Conservation (phyloP, 2,113 vertebrate species). For the Gavia stellata region DNA sequence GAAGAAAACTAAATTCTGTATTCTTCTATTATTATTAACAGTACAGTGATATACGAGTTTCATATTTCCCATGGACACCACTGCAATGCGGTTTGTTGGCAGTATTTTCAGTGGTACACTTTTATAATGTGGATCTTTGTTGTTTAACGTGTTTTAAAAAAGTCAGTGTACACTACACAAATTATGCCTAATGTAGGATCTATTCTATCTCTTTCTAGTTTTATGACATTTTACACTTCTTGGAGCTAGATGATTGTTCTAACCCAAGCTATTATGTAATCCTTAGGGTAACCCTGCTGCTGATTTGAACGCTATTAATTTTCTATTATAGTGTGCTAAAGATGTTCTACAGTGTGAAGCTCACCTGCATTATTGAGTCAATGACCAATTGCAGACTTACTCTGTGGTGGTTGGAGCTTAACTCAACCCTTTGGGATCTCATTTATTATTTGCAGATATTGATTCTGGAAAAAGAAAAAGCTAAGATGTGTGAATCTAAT, state of each 20-base stretch:
- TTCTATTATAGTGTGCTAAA: conserved; percentile 93
- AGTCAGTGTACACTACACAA: conserved; percentile 46
- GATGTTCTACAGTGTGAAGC: conserved; percentile 84
- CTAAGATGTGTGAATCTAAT: conserved; percentile 81
- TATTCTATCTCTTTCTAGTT: conserved; percentile 49
- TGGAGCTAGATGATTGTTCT: conserved; percentile 82
- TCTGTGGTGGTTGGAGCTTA: conserved; percentile 82
- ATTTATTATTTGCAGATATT: conserved; percentile 99
- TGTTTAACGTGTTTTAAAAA: conserved; percentile 18
- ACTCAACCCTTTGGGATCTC: conserved; percentile 89
- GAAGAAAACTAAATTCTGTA: neutral
- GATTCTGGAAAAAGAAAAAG: conserved; percentile 85
- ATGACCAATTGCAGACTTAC: conserved; percentile 87
- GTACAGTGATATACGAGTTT: conserved; percentile 22
- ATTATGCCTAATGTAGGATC: conserved; percentile 43
- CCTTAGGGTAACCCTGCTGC: conserved; percentile 86
- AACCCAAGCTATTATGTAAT: conserved; percentile 87
- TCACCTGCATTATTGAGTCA: conserved; percentile 93
- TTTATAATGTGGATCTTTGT: conserved; percentile 32
- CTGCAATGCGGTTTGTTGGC: conserved; percentile 54
- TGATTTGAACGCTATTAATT: conserved; percentile 96
- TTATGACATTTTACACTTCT: conserved; percentile 80
- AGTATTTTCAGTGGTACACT: conserved; percentile 9
- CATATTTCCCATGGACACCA: neutral
- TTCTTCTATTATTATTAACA: conserved; percentile 10